phyloP scores from a whole-genome alignment of 2,113 vertebrate species.

The Nycticryphes semicollaris region DNA sequence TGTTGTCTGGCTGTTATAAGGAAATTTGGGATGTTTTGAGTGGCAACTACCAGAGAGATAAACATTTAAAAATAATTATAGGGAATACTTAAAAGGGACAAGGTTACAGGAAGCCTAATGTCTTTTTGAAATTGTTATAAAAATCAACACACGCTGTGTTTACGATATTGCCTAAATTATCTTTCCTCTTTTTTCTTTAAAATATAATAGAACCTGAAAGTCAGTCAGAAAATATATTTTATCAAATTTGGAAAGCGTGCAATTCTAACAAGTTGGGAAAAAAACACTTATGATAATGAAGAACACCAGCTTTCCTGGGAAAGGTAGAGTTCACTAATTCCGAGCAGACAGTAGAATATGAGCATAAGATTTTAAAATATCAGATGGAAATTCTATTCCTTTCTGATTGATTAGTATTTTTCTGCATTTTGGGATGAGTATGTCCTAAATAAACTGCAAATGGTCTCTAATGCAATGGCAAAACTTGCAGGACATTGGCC shows the following conservation, averaged over 20 bases:
- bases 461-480: neutral
- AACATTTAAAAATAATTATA: neutral
- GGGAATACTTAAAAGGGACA: neutral
- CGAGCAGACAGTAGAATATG: neutral
- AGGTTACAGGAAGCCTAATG: neutral
- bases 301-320: neutral
- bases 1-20: neutral
- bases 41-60: neutral
- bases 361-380: neutral
- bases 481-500: constrained; percentile 32
- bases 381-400: neutral
- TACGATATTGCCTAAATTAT: neutral
- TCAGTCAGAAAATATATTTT: neutral
- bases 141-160: neutral
- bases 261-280: neutral
- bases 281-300: neutral
- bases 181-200: neutral
- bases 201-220: neutral
- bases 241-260: neutral
- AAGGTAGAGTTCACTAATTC: neutral
- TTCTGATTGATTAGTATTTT: neutral
- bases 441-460: neutral
- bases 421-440: neutral
- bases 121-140: neutral
- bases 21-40: neutral